Conservation (phyloP, 2,888 invertebrate species). For the Tridacna crocea region DNA sequence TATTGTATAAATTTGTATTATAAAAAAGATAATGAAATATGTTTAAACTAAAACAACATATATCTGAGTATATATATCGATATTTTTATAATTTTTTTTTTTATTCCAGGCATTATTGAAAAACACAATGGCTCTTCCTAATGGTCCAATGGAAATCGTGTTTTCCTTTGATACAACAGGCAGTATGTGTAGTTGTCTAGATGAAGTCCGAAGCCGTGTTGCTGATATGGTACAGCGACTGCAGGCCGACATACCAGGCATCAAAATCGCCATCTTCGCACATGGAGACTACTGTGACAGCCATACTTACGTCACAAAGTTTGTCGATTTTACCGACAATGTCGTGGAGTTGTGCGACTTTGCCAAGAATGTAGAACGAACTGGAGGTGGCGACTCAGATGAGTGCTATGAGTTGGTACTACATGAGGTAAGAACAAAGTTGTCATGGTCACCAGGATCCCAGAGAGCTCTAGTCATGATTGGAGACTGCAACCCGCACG, state of each 20-base stretch:
- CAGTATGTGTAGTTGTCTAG: slow-evolving; percentile 72
- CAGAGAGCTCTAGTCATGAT: slow-evolving; percentile 80
- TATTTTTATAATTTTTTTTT: too few species aligned
- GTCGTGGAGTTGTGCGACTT: slow-evolving; percentile 64
- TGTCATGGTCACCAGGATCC: slow-evolving; percentile 79
- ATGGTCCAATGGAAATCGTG: slow-evolving; percentile 75
- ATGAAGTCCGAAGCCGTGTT: slow-evolving; percentile 72
- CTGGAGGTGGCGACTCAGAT: slow-evolving; percentile 79
- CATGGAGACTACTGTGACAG: slow-evolving; percentile 78
- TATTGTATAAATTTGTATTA: too few species aligned
- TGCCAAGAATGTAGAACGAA: slow-evolving; percentile 69
- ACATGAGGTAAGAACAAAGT: slow-evolving; percentile 72
- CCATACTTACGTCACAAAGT: slow-evolving; percentile 62
- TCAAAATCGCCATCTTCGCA: slow-evolving; percentile 78
- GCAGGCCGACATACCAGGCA: slow-evolving; percentile 79
- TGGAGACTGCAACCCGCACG: slow-evolving; percentile 81
- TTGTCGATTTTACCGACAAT: slow-evolving; percentile 62
- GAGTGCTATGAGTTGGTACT: slow-evolving; percentile 83
- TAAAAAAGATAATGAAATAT: too few species aligned
- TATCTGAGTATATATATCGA: too few species aligned
- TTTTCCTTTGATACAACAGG: slow-evolving; percentile 80
- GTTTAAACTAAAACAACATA: too few species aligned
- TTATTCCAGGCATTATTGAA: too few species aligned
- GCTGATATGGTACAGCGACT: slow-evolving; percentile 79
- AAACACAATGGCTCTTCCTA: slow-evolving; percentile 50